phyloP scores from a whole-genome alignment of 2,888 invertebrate species.

The Drosophila emarginata region DNA sequence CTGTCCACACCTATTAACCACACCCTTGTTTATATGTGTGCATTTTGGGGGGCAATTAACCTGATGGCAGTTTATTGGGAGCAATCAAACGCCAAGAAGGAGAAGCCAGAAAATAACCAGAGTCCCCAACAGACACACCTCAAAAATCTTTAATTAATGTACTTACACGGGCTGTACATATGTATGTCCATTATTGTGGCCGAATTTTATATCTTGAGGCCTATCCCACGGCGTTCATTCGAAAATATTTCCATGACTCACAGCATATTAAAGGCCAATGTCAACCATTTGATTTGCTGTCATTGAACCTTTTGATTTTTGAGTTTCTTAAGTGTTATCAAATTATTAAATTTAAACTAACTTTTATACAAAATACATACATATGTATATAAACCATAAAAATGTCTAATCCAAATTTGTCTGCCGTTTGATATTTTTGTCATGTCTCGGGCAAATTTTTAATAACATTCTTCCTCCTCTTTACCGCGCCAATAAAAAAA shows the following conservation, averaged over 20 bases:
- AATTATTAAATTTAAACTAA: neutral
- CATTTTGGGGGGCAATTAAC: constrained; percentile 71
- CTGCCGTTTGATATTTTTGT: constrained; percentile 1
- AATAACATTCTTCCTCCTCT: constrained; percentile 24
- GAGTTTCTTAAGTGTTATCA: neutral
- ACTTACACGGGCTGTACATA: neutral
- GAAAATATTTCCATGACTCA: neutral
- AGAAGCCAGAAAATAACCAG: constrained; percentile 4
- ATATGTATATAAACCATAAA: neutral
- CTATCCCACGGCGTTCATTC: neutral
- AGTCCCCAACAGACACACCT: constrained; percentile 29
- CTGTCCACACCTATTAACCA: constrained; percentile 27
- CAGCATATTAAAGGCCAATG: neutral
- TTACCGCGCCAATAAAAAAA: constrained; percentile 9
- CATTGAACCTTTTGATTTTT: constrained; percentile 40
- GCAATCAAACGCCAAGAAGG: constrained; percentile 45
- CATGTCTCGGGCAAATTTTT: constrained; percentile 7
- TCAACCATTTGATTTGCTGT: constrained; percentile 42
- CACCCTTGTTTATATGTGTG: constrained; percentile 44
- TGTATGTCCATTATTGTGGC: neutral
- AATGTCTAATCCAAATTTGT: neutral
- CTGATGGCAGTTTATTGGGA: constrained; percentile 69
- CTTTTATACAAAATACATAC: neutral
- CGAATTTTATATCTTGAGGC: neutral
- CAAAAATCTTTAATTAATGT: constrained; percentile 41